Base-by-base conservation (phyloP, 2,113 vertebrate species). In the Salvelinus fontinalis region DNA sequence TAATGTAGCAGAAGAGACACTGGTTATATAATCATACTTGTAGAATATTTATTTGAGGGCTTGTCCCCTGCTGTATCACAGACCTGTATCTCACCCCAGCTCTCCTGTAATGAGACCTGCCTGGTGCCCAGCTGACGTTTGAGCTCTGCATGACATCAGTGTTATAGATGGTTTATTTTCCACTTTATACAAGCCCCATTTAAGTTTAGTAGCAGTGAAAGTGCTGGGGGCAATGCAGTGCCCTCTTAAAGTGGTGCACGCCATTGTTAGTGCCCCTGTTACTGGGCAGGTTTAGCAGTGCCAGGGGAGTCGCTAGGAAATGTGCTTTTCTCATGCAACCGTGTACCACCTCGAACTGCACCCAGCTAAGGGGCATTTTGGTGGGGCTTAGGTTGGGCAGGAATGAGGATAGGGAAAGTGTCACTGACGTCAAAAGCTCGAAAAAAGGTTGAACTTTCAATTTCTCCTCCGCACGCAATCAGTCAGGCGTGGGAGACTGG, bases 291-390 rank as follows among this genome's bases (percentile, higher is more conserved):
- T 93, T 92, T 92, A 92, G 75, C 71, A 71, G 80, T 84, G 83
- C 88, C 86, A 68, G 84, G 89, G 88, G 92, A 93, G 85, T 75
- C 57, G 71, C 84, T 79, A 75, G 89, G 81, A 94, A 94, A 94
- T 93, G 75, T 89, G 90, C 88, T 90, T 87, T 93, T 93, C 92
- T 91, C 93, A 93, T 94, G 93, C 93, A 94, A 94, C 81, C 60
- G 67, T 39, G 77, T 68, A 76, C 86, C 83, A 89, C 79, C 82
- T 81, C 75, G 70, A 79, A 76, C 57, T 57, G 8, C 67, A 75
- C 77, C 77, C 64, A 31, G 20, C 81, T 76, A 73, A 39, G 16
- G 39, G 81, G 86, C 75, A 31, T 85, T 83, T 80, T 84, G 76
- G 79, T 59, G 69, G 82, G 69, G 79, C 60, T 68, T 67, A 77